These are phyloP conservation scores for Chaetops frenatus DNA, from an alignment of 2,113 vertebrate species.

Conservation along the genomic window DNA sequence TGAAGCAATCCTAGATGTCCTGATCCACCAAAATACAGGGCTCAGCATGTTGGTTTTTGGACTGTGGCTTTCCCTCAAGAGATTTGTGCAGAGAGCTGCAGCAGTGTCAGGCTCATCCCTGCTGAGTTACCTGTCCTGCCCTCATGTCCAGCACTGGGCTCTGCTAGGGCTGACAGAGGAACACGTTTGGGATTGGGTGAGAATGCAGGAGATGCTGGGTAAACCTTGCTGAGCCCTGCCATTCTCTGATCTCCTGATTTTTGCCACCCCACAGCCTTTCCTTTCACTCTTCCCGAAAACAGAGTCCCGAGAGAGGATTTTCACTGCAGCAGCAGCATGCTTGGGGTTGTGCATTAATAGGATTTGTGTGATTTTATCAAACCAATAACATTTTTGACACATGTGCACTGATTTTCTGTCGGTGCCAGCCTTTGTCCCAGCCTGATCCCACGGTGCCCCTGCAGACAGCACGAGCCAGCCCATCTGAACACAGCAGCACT, in stretches of 20 bases:
- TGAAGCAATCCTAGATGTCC: not conserved
- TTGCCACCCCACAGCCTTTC: not conserved
- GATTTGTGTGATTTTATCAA: not conserved
- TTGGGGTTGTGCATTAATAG: not conserved
- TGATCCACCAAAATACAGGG: not conserved
- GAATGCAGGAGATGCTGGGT: not conserved
- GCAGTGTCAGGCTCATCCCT: fast-evolving
- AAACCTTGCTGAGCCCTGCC: not conserved
- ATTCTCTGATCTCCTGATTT: not conserved
- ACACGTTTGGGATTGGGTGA: not conserved
- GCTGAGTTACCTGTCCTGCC: fast-evolving
- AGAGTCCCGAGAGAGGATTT: not conserved
- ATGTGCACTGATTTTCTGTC: fast-evolving
- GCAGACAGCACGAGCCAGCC: not conserved
- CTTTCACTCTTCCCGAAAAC: not conserved
- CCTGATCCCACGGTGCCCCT: not conserved
- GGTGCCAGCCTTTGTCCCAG: not conserved
- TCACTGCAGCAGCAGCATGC: fast-evolving
- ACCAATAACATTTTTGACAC: not conserved
- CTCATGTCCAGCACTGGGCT: not conserved
- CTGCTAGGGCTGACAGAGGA: not conserved
- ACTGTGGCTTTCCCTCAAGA: not conserved
- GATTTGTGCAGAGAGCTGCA: not conserved
- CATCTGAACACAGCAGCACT: not conserved
- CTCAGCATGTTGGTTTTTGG: not conserved